Evolutionary conservation across 2,113 vertebrate genomes (phyloP).

Genomic region (Tachysurus vachellii): DNA sequence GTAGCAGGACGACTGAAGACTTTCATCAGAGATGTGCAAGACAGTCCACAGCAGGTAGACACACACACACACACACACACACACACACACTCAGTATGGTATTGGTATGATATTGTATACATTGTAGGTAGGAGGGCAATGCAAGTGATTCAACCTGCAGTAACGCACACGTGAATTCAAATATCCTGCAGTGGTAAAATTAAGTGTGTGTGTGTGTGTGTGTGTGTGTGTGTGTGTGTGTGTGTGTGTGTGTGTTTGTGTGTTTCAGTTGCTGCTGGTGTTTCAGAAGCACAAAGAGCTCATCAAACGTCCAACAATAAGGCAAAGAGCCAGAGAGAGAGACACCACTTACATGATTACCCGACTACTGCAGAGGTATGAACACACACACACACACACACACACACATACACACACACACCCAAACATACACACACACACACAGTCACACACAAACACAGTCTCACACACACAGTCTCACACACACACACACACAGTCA

Average conservation of each 20-base stretch:
- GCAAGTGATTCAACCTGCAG: neutral
- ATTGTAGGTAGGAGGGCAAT: neutral
- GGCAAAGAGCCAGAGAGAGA: constrained; percentile 94
- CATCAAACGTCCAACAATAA: constrained; percentile 84
- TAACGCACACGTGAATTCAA: neutral
- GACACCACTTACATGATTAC: constrained; percentile 83
- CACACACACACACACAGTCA: no score
- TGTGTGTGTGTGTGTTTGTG: no score
- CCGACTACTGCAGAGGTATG: constrained; percentile 86
- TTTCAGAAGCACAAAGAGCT: constrained; percentile 94
- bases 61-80: constrained; percentile 25
- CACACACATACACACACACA: no score
- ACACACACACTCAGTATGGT: neutral
- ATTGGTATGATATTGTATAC: no score
- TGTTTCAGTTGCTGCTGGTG: constrained; percentile 84
- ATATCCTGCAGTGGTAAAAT: neutral
- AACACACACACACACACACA: no score
- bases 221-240: no score
- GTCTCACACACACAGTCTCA: constrained; percentile 86
- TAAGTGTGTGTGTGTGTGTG: neutral
- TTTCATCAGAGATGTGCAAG: constrained; percentile 86
- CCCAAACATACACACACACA: no score
- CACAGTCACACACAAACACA: no score
- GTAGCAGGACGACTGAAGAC: constrained; percentile 85
- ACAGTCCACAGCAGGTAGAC: constrained; percentile 92